A percentile compares a stretch with the other conserved stretches of the same genome.
phyloP scores from a whole-genome alignment of 2,113 vertebrate species.

The Heptranchias perlo region DNA sequence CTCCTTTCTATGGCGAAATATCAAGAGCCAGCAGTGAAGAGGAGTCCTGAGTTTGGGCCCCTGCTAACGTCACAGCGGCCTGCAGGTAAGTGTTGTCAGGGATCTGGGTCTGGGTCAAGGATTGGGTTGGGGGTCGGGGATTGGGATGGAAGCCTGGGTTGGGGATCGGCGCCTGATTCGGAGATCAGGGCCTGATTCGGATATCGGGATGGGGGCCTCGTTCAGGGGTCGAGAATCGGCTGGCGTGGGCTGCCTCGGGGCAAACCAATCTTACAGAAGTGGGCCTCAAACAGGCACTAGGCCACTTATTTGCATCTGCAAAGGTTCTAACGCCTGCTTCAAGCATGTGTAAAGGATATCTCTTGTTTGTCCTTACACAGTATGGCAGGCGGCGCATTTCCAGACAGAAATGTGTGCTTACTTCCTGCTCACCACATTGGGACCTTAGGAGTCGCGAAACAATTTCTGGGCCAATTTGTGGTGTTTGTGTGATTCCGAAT shows the following conservation, averaged over 20 bases:
- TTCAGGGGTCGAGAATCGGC: too few relatives aligned
- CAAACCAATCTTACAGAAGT: neutral
- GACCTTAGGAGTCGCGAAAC: neutral
- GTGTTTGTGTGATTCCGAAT: neutral
- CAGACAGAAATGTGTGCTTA: neutral
- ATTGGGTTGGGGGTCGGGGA: too few relatives aligned
- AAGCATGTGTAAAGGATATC: neutral
- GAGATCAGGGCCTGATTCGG: too few relatives aligned
- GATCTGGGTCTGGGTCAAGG: neutral
- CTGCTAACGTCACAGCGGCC: neutral
- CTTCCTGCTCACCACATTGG: neutral
- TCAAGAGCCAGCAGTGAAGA: neutral
- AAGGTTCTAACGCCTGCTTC: neutral
- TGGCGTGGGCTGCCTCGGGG: neutral
- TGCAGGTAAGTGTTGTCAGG: neutral
- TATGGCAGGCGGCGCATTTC: neutral
- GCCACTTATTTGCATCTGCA: neutral
- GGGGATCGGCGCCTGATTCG: too few relatives aligned
- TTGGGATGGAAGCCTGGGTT: too few relatives aligned
- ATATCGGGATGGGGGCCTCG: too few relatives aligned
- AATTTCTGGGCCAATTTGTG: neutral
- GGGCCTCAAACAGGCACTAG: neutral
- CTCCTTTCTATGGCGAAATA: neutral
- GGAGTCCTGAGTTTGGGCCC: neutral
- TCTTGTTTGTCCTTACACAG: neutral